Percentiles rank a stretch among this genome's conserved stretches.
Evolutionary conservation across 1,140 invertebrate species (phyloP).

Genomic region (Himalopsyche phryganea): DNA sequence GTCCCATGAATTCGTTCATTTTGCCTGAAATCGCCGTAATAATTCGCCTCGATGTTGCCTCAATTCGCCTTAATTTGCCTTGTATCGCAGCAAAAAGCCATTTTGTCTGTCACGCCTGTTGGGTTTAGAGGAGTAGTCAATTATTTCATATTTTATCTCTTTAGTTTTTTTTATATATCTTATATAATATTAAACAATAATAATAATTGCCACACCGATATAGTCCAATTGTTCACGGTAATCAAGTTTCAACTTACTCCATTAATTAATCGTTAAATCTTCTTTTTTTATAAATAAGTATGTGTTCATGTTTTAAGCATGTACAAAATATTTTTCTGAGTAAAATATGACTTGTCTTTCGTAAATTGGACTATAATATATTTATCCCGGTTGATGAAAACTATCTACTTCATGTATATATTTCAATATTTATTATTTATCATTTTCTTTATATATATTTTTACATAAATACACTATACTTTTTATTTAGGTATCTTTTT

Average conservation of each 20-base stretch:
- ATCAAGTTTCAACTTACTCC: too few species aligned
- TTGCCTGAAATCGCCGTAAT: neutral
- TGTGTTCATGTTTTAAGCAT: too few species aligned
- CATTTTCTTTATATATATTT: neutral
- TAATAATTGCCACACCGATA: too few species aligned
- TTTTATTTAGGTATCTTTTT: conserved; percentile 19
- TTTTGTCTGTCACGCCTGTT: conserved; percentile 10
- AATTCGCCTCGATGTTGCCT: neutral
- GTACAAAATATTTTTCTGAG: too few species aligned
- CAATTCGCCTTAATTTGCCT: too few species aligned
- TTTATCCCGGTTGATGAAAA: neutral
- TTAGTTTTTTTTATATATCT: conserved; percentile 9
- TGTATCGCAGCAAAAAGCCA: conserved; percentile 1
- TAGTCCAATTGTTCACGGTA: too few species aligned
- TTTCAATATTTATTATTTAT: neutral
- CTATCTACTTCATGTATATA: conserved; percentile 7
- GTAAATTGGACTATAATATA: neutral
- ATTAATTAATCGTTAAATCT: too few species aligned
- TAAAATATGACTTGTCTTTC: too few species aligned
- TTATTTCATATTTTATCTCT: conserved; percentile 8
- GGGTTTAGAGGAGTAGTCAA: conserved; percentile 20
- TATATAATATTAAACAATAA: neutral
- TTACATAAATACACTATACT: neutral
- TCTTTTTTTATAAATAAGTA: too few species aligned
- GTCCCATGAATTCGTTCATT: too few species aligned